Conservation (phyloP, 2,888 invertebrate genomes). For the Drosophila nr. fundita region DNA sequence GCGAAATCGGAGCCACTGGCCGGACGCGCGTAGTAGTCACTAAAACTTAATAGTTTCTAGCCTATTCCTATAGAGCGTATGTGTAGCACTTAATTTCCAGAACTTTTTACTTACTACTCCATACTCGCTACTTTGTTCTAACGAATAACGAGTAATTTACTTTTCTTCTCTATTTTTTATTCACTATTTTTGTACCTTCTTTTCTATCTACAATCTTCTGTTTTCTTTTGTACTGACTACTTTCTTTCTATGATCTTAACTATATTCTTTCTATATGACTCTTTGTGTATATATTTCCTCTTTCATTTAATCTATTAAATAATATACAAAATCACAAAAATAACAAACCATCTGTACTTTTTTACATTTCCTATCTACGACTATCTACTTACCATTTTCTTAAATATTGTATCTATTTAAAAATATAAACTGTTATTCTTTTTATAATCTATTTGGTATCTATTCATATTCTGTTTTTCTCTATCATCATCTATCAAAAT, state of each 20-base stretch:
- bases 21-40: slow-evolving; percentile 74
- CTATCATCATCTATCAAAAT: neutral
- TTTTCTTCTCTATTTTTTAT: neutral
- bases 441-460: neutral
- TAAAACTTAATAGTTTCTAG: slow-evolving; percentile 72
- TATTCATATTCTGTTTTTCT: neutral
- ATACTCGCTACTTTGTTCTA: slow-evolving; percentile 1
- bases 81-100: slow-evolving; percentile 43
- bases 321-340: slow-evolving; percentile 41
- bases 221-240: neutral
- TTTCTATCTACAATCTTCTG: neutral
- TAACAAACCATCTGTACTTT: slow-evolving; percentile 27
- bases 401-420: slow-evolving; percentile 10
- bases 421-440: slow-evolving; percentile 13
- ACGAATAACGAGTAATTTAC: slow-evolving; percentile 1
- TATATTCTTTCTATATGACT: slow-evolving; percentile 23
- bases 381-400: neutral
- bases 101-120: slow-evolving; percentile 1
- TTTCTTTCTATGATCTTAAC: slow-evolving; percentile 12
- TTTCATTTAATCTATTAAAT: slow-evolving; percentile 32
- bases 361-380: slow-evolving; percentile 4
- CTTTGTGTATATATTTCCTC: slow-evolving; percentile 68
- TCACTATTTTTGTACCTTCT: slow-evolving; percentile 1
- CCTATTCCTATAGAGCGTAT: slow-evolving; percentile 69
- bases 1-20: slow-evolving; percentile 14